A percentile compares a stretch with the other conserved stretches of the same genome.
Conservation (phyloP, 2,113 vertebrate genomes). For the cat (Felis catus) region DNA sequence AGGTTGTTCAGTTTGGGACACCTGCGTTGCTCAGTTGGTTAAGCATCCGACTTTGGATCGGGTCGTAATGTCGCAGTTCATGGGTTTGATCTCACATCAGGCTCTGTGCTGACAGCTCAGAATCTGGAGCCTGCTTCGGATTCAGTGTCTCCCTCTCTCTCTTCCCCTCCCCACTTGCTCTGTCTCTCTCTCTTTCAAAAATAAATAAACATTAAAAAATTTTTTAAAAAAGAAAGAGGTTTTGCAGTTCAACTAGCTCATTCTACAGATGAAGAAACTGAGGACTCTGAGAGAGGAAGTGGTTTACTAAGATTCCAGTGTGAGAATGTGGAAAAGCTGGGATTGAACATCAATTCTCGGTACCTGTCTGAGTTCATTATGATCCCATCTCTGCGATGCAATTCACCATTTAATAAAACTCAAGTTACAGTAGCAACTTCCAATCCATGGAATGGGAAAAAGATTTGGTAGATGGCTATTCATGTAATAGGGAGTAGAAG, state of each 20-base stretch:
- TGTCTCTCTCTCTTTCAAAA: no score
- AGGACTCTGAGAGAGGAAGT: neutral
- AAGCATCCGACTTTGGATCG: no score
- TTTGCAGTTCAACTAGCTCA: neutral
- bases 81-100: no score
- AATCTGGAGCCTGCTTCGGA: no score
- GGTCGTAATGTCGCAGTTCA: no score
- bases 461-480: constrained; percentile 1
- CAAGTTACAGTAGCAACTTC: constrained; percentile 29
- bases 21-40: no score
- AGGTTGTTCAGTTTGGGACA: neutral
- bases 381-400: neutral
- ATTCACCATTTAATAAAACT: constrained; percentile 26
- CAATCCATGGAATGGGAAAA: neutral
- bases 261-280: neutral
- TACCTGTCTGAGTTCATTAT: neutral
- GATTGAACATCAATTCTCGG: neutral
- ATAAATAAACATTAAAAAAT: no score
- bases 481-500: neutral
- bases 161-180: no score
- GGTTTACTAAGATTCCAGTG: neutral
- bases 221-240: neutral
- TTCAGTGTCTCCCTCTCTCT: no score
- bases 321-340: neutral
- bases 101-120: no score